A percentile compares a stretch with the other conserved stretches of the same genome.
Evolutionary conservation across 1,140 invertebrate genomes (phyloP).

Genomic region (Nilaparvata lugens): DNA sequence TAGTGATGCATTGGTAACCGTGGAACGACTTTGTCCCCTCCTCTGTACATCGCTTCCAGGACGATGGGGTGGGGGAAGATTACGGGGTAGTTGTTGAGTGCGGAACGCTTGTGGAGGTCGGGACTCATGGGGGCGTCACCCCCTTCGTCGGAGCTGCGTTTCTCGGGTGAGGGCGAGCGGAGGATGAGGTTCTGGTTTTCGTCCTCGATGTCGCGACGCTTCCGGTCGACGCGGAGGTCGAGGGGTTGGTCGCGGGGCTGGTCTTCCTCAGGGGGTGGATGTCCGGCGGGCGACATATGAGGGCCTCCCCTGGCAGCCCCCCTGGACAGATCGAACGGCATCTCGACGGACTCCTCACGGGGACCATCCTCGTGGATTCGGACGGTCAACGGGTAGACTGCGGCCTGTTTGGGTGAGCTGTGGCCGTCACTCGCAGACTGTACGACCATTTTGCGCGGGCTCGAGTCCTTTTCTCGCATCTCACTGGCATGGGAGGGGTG

Average conservation of each 20-base stretch:
- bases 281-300: slow-evolving; percentile 36
- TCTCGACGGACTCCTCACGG: slow-evolving; percentile 31
- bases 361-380: slow-evolving; percentile 36
- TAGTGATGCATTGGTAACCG: slow-evolving; percentile 40
- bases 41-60: slow-evolving; percentile 59
- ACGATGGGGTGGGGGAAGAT: slow-evolving; percentile 50
- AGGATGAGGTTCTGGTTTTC: slow-evolving; percentile 62
- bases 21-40: slow-evolving; percentile 39
- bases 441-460: slow-evolving; percentile 59
- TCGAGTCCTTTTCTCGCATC: slow-evolving; percentile 73
- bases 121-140: not conserved
- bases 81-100: slow-evolving; percentile 11
- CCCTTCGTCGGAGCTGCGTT: too few relatives aligned
- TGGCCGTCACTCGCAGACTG: slow-evolving; percentile 33
- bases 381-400: slow-evolving; percentile 54
- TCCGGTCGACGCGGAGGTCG: slow-evolving; percentile 72
- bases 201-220: slow-evolving; percentile 52
- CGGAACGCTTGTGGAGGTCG: slow-evolving; percentile 5
- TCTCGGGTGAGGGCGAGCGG: slow-evolving; percentile 40
- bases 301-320: slow-evolving; percentile 26
- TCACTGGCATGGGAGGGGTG: slow-evolving; percentile 3
- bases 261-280: slow-evolving; percentile 37
- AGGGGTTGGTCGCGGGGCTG: slow-evolving; percentile 57
- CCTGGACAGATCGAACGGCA: slow-evolving; percentile 49
- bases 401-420: slow-evolving; percentile 59